phyloP scores from a whole-genome alignment of 1,140 invertebrate genomes.

The Drosophila athabasca region DNA sequence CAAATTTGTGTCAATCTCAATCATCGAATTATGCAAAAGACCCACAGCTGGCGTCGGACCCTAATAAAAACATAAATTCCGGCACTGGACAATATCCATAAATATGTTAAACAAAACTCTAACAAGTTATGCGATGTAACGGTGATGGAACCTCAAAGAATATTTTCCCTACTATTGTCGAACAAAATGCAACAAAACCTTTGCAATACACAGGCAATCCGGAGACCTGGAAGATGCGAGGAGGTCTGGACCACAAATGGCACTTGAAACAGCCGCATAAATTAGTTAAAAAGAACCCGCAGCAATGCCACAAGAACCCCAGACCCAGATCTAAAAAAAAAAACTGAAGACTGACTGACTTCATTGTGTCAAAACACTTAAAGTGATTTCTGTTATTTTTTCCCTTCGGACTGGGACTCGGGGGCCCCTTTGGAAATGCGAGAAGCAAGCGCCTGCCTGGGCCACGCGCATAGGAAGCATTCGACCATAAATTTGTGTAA shows the following conservation, averaged over 20 bases:
- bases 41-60: slow-evolving; percentile 48
- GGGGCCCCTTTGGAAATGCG: slow-evolving; percentile 42
- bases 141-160: slow-evolving; percentile 25
- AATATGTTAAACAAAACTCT: slow-evolving; percentile 76
- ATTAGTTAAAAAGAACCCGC: slow-evolving; percentile 70
- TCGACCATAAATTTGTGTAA: slow-evolving; percentile 71
- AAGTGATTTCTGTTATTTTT: slow-evolving; percentile 62
- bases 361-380: slow-evolving; percentile 75
- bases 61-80: slow-evolving; percentile 75
- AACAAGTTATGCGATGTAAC: slow-evolving; percentile 60
- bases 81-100: slow-evolving; percentile 41
- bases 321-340: slow-evolving; percentile 3
- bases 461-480: slow-evolving; percentile 49
- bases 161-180: slow-evolving; percentile 31
- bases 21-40: slow-evolving; percentile 63
- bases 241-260: slow-evolving; percentile 73
- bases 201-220: slow-evolving; percentile 48
- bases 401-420: slow-evolving; percentile 1
- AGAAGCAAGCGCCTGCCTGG: slow-evolving; percentile 52
- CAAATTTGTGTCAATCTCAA: slow-evolving; percentile 44
- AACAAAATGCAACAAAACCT: slow-evolving; percentile 76
- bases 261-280: slow-evolving; percentile 74
- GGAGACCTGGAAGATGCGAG: slow-evolving; percentile 18
- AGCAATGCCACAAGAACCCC: slow-evolving; percentile 17
- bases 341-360: slow-evolving; percentile 57